phyloP scores from a whole-genome alignment of 2,113 vertebrate genomes.

The Dolichotis patagonum region DNA sequence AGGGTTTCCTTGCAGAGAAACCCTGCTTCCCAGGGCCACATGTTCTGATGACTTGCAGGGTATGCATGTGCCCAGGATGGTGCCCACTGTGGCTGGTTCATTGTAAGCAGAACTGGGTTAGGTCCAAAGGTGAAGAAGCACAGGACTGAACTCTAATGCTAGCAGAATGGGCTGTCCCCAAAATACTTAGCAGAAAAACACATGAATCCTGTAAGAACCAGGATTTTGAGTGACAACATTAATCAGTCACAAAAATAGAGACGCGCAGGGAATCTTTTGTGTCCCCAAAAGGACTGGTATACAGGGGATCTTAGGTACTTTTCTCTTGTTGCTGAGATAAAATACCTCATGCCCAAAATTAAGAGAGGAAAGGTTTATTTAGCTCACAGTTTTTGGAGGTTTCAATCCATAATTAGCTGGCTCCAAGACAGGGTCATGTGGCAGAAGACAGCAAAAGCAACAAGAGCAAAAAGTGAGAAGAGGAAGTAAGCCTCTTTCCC shows the following conservation, averaged over 20 bases:
- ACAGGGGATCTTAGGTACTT: not conserved
- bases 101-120: not conserved
- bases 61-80: not conserved
- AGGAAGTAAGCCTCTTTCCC: not conserved
- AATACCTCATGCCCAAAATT: not conserved
- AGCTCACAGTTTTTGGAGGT: not conserved
- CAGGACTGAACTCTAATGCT: not conserved
- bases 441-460: not conserved
- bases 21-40: not conserved
- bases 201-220: not conserved
- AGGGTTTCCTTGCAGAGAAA: not conserved
- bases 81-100: not conserved
- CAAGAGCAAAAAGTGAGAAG: not conserved
- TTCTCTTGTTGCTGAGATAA: not conserved
- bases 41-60: not conserved
- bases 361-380: not conserved
- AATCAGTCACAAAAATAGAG: not conserved
- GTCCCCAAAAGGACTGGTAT: fast-evolving
- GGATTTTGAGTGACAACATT: fast-evolving
- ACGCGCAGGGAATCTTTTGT: not conserved
- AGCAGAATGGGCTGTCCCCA: not conserved
- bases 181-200: not conserved
- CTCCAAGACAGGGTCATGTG: not conserved
- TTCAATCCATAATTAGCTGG: not conserved
- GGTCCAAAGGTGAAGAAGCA: not conserved